Evolutionary conservation across 2,797 vertebrate species (phyloP), one percentile per base, ranked within the genome.

Genomic region (Chelidonichthys spinosus): DNA sequence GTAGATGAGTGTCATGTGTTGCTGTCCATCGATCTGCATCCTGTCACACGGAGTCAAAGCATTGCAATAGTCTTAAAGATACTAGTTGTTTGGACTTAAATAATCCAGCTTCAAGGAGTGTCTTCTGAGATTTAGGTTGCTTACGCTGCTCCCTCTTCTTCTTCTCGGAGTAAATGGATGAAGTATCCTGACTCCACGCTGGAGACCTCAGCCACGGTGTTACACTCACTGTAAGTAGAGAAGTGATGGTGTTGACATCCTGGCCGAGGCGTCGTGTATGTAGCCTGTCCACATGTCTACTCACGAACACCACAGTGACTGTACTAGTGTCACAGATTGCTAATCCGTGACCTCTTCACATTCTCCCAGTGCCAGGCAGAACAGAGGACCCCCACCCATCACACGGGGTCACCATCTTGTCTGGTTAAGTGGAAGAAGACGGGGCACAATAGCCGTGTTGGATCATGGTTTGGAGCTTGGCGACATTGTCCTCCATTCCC

Each of bases 401-500:
- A 65, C 69, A 63, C 43, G 39, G 79, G 76, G 77, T 39, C 78
- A 81, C 69, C 82, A 72, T 75, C 81, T 81, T 55, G 76, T 82
- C 74, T 71, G 47, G 71, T 66, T 25, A 44, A 79, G 77, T 55
- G 73, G 62, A 54, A 81, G 79, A 76, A 52, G 67, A 67, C 39
- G 11, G 73, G 74, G 83, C 85, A 89, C 78, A 89, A 82, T 79
- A 63, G 79, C 61, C 53, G 81, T 11, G 75, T 89, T 86, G 85
- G 90, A 86, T 87, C 83, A 88, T 72, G 72, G 65, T 74, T 79
- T 74, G 75, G 75, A 85, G 78, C 84, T 86, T 84, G 84, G 82
- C 40, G 77, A 87, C 84, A 89, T 82, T 81, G 82, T 88, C 81
- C 64, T 5, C 49, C 25, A 10, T 42, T 65, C 43, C 65, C 40